Conservation (phyloP, 2,797 vertebrate species). For the Ataeniobius toweri region DNA sequence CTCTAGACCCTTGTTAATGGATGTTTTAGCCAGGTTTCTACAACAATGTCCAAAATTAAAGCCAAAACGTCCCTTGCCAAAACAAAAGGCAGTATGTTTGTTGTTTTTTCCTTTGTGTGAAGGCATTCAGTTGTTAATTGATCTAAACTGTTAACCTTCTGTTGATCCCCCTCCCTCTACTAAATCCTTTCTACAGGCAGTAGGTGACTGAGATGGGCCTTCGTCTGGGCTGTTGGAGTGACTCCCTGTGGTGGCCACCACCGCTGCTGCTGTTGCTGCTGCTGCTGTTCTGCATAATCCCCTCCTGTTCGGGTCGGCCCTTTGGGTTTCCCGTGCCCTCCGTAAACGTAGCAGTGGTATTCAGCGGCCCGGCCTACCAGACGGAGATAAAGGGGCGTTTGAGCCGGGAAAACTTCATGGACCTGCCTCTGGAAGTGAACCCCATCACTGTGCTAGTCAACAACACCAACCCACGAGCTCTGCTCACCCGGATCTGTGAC, state of each 20-base stretch:
- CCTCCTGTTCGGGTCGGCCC: slow-evolving; percentile 72
- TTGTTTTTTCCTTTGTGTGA: no score
- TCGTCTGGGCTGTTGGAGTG: slow-evolving; percentile 77
- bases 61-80: slow-evolving; percentile 56
- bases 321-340: slow-evolving; percentile 78
- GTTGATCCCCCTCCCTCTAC: neutral
- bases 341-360: slow-evolving; percentile 93
- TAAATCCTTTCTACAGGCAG: slow-evolving; percentile 69
- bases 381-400: slow-evolving; percentile 87
- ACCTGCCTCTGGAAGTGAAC: slow-evolving; percentile 94
- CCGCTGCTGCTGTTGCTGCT: slow-evolving; percentile 55
- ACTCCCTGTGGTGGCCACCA: slow-evolving; percentile 78
- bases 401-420: slow-evolving; percentile 93
- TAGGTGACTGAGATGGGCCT: slow-evolving; percentile 84
- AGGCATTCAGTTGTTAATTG: neutral
- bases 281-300: slow-evolving; percentile 63
- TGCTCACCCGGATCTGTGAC: slow-evolving; percentile 92
- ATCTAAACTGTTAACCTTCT: slow-evolving; percentile 34
- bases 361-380: slow-evolving; percentile 89
- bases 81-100: slow-evolving; percentile 38
- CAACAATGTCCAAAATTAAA: slow-evolving; percentile 18
- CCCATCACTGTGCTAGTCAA: slow-evolving; percentile 93
- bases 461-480: slow-evolving; percentile 92
- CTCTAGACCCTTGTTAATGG: slow-evolving; percentile 54
- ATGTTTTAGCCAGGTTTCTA: slow-evolving; percentile 21